A percentile compares a stretch with the other conserved stretches of the same genome.
Evolutionary conservation across 2,888 invertebrate species (phyloP).

Genomic region (Nowickia ferox): DNA sequence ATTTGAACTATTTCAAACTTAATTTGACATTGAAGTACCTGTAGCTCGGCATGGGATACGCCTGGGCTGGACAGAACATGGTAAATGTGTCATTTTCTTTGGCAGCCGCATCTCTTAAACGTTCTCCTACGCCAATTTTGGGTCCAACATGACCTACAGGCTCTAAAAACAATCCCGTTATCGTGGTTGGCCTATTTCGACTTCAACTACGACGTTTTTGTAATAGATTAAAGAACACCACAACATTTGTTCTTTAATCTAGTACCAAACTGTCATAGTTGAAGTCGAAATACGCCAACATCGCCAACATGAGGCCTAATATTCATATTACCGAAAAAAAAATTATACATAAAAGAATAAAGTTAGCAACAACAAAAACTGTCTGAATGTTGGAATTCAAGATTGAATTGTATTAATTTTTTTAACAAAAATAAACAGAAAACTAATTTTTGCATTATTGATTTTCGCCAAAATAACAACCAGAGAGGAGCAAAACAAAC

Average conservation of each 20-base stretch:
- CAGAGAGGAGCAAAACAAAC: no score
- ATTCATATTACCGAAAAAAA: conserved; percentile 7
- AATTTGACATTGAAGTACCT: conserved; percentile 83
- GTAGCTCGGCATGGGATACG: conserved; percentile 89
- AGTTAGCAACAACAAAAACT: conserved; percentile 11
- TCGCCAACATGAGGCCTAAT: no score
- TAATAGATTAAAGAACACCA: no score
- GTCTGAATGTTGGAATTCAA: conserved; percentile 58
- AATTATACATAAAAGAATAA: not conserved
- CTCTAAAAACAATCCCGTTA: conserved; percentile 81
- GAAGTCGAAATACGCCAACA: no score
- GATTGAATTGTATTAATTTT: not conserved
- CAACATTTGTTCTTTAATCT: no score
- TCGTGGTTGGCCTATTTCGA: no score
- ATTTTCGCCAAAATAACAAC: no score
- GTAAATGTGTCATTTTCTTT: conserved; percentile 85
- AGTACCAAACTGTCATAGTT: no score
- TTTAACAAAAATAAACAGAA: not conserved
- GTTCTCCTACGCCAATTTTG: conserved; percentile 89
- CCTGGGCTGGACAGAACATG: conserved; percentile 89
- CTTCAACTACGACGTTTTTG: no score
- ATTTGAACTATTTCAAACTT: not conserved
- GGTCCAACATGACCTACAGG: conserved; percentile 84
- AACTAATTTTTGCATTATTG: no score
- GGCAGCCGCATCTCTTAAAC: conserved; percentile 84